Evolutionary conservation across 2,113 vertebrate species (phyloP).

Genomic region (Emydura subglobosa): DNA sequence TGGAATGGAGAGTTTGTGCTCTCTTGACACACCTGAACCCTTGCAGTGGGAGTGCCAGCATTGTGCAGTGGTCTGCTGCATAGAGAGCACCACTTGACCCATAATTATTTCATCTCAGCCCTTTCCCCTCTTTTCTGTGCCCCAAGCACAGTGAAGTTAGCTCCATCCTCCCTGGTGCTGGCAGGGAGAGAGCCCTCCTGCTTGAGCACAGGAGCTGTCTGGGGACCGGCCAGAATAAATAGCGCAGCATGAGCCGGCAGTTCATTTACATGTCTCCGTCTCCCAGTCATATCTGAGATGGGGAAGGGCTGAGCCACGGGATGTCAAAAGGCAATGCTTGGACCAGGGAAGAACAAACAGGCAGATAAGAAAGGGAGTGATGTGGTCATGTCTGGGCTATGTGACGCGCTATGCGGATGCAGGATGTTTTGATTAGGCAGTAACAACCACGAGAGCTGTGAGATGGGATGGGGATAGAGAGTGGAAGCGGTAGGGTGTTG

Average conservation of each 20-base stretch:
- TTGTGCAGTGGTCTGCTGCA: not conserved
- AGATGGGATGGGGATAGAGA: not conserved
- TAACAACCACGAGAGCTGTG: fast-evolving
- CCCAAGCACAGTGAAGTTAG: not conserved
- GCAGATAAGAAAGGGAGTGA: not conserved
- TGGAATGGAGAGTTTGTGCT: not conserved
- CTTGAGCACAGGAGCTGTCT: fast-evolving
- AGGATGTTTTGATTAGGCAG: constrained; percentile 45
- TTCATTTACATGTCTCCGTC: not conserved
- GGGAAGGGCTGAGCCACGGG: not conserved
- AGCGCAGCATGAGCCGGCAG: not conserved
- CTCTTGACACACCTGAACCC: not conserved
- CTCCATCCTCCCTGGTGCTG: not conserved
- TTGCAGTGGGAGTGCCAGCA: not conserved
- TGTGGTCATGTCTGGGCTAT: fast-evolving
- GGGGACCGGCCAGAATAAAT: fast-evolving
- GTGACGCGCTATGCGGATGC: not conserved
- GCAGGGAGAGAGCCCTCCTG: fast-evolving
- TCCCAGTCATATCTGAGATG: not conserved
- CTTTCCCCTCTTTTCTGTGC: not conserved
- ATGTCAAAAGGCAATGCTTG: not conserved
- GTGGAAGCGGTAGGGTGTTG: not conserved
- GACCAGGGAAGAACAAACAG: not conserved
- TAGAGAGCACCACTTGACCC: not conserved
- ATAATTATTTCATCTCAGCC: not conserved